These are phyloP conservation scores for Bombyx mandarina DNA, from an alignment of 1,140 invertebrate genomes.

Conservation along the genomic window DNA sequence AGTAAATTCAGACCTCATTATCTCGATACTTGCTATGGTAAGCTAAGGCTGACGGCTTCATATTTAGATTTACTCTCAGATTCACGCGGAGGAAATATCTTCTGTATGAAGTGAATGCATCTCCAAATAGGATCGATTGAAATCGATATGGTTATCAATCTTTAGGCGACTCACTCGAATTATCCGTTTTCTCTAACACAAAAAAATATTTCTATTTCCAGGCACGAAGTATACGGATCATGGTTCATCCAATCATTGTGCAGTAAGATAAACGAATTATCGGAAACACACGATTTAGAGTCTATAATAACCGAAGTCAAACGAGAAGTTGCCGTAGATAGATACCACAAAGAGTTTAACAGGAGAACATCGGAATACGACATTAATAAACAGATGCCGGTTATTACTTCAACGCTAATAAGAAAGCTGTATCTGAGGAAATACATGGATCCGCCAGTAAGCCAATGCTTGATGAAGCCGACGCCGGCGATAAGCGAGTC, in stretches of 20 bases:
- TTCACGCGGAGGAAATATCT: too few species aligned
- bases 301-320: slow-evolving; percentile 47
- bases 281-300: slow-evolving; percentile 33
- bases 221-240: slow-evolving; percentile 35
- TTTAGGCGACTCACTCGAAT: too few species aligned
- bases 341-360: slow-evolving; percentile 30
- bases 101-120: too few species aligned
- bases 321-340: slow-evolving; percentile 38
- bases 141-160: too few species aligned
- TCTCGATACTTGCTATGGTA: too few species aligned
- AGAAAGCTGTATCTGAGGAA: slow-evolving; percentile 41
- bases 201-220: slow-evolving; percentile 16
- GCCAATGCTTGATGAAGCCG: not conserved
- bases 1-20: too few species aligned
- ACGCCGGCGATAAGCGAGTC: not conserved
- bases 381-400: slow-evolving; percentile 48
- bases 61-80: too few species aligned
- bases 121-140: too few species aligned
- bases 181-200: too few species aligned
- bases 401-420: slow-evolving; percentile 41
- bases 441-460: slow-evolving; percentile 7
- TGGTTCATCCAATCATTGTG: slow-evolving; percentile 52
- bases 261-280: slow-evolving; percentile 30
- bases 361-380: slow-evolving; percentile 22
- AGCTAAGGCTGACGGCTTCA: too few species aligned